Base-by-base conservation (phyloP, 2,888 invertebrate genomes). In the Drosophila mercatorum region DNA sequence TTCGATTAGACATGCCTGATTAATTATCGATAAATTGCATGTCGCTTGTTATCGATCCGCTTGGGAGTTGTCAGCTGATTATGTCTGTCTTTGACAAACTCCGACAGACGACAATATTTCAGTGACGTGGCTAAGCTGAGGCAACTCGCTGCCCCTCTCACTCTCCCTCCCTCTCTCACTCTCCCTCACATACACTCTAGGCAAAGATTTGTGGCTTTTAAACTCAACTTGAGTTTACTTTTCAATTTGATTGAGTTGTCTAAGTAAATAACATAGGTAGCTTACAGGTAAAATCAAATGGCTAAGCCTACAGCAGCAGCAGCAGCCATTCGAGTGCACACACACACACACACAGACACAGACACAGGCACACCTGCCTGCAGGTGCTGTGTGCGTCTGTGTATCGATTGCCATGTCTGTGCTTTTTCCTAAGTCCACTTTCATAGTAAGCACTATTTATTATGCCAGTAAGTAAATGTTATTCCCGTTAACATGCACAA, bases 391-490 rank as follows among this genome's bases (percentile, higher is more conserved):
- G 43, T n/a, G 43, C 22, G 14, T 43, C 56, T 58, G 55, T 43
- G 62, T 59, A 55, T 47, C 38, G 43, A 43, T 58, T 52, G 53
- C 12, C 53, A 26, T 53, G 31, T 56, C 40, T 36, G 49, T 51
- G 46, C 46, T 56, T 28, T 43, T 43, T 53, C 34, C 60, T 47
- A 60, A 65, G 63, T 68, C 60, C 68, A 72, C 72, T 73, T 78
- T 71, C 63, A 69, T 65, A 57, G 47, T 74, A 77, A 69, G 74
- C 72, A 75, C 78, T 88, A 80, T 85, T 89, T 89, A 81, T 87
- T 78, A 89, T 89, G 81, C 79, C 75, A 72, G 81, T 77, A 87
- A 87, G 84, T 87, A 87, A 85, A 87, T 89, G 88, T 87, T 89
- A 75, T 89, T 81, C 72, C 81, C 84, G 82, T 85, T 81, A 89